Evolutionary conservation across 2,797 vertebrate species (phyloP), one percentile per base, ranked within the genome.

Genomic region (Enteromius paludinosus): DNA sequence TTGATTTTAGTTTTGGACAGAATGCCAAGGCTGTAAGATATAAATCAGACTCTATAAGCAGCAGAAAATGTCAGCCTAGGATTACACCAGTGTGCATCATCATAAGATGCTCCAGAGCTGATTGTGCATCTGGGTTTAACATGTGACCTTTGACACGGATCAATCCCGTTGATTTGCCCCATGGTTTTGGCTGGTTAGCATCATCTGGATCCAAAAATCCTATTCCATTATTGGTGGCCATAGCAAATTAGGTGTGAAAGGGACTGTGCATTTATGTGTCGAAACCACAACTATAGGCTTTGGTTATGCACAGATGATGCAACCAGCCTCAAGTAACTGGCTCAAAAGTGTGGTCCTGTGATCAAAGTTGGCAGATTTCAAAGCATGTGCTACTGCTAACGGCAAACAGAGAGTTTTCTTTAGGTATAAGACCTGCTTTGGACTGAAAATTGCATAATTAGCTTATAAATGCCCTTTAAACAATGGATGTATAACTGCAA

Each of bases 21-120:
- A 85, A 85, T 76, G 75, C 69, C 69, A 81, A 78, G 47, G 68
- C 71, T 83, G 79, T 66, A 65, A 83, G 80, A 81, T 80, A 79
- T 69, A 73, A 85, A 83, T 76, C 69, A 38, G 61, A 82, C 64
- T 77, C 79, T 30, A 66, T 82, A 49, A 56, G 38, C 56, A 82
- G 70, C 71, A 65, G 65, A 62, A 79, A 86, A 86, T 82, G 84
- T 86, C 82, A 77, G 15, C 7, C 61, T 35, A 61, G 79, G 79
- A 85, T 82, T 84, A 82, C 52, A 83, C 25, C 25, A 30, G 61
- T 52, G n/a, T 43, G 25, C 33, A 68, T 66, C 62, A 28, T 66
- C 25, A 2, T 65, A 68, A 56, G 45, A 59, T 0, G 18, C 17
- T 68, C 18, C 35, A 45, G 72, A 45, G 38, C 17, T 59, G 35